Base-by-base conservation (phyloP, 1,140 invertebrate genomes). In the Camponotus vicinus region DNA sequence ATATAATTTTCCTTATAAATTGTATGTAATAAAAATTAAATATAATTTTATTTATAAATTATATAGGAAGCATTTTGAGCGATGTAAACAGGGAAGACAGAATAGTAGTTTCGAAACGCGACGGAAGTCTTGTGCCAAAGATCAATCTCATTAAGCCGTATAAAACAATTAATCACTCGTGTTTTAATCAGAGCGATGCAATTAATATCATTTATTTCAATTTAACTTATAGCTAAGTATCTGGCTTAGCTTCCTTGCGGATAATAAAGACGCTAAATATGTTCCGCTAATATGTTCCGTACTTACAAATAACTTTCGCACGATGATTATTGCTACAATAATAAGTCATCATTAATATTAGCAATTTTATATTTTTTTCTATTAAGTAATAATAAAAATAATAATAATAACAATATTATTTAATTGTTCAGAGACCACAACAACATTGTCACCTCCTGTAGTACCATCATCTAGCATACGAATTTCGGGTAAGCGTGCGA, bases 121-220 rank as follows among this genome's bases (percentile, higher is more conserved):
- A 52, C 89, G 89, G 89, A 90, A 88, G 89, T 27, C 45, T 75
- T 40, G 32, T 42, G 55, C 63, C 49, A 32, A 59, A 90, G 64
- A 77, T 64, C 32, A 76, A 49, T 57, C 45, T 67, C 18, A 18
- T 90, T 90, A 88, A 67, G 42, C 59, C 34, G n/a, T 45, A 64
- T 66, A 80, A 90, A 88, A 71, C 61, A 64, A 90, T 88, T 87
- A 90, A 86, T 92, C 32, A 73, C 89, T 89, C 63, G 37, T 52
- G 49, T 37, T 86, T 69, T 76, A 91, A 91, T 86, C 78, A 90
- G 83, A 82, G 84, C 61, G 84, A 90, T 70, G 32, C 55, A 79
- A 79, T 85, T 70, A 85, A 71, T 75, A 71, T 21, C 63, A 27
- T 78, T 89, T 76, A 70, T 49, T 85, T 42, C 34, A 73, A 37